Base-by-base conservation (phyloP, 2,797 vertebrate species). In the Peromyscus melanophrys region DNA sequence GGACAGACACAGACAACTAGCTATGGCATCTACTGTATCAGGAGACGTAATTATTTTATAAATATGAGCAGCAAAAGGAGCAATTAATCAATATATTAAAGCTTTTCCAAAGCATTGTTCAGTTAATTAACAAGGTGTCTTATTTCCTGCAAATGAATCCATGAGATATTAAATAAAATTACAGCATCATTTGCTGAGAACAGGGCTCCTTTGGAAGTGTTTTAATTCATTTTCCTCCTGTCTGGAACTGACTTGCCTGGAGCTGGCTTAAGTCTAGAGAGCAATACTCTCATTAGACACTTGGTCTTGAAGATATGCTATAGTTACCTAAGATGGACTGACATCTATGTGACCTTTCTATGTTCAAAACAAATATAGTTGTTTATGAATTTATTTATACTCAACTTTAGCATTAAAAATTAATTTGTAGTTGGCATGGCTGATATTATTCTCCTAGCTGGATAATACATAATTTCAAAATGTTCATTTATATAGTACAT, bases 161-260 rank as follows among this genome's bases (percentile, higher is more conserved):
- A 21, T 29, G 25, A 96, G 69, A 86, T 89, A 95, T 95, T 95
- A 97, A 92, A 89, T 91, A 96, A 95, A 97, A 97, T 94, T 87
- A 89, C 14, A 71, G 78, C 77, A 78, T 77, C 10, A 2, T 31
- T 95, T 67, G 29, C 34, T 85, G 77, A 89, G 49, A 86, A 90
- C 34, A n/a, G 71, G 23, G 34, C 43, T 88, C 43, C 90, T 90
- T 92, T 89, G 78, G 49, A 90, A 95, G 90, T 84, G 11, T 25
- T 43, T 37, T 77, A 89, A 96, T 61, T 73, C 0, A 2, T 5
- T 73, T 85, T 37, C 43, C 59, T 17, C 83, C 67, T 90, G 7
- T 90, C 77, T 95, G 49, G 57, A 82, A 10, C 17, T 52, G 19
- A 69, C 43, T 21, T 19, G 4, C 90, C 88, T 94, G 21, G 63